Conservation (phyloP, 2,113 vertebrate genomes). For the Pionites leucogaster region DNA sequence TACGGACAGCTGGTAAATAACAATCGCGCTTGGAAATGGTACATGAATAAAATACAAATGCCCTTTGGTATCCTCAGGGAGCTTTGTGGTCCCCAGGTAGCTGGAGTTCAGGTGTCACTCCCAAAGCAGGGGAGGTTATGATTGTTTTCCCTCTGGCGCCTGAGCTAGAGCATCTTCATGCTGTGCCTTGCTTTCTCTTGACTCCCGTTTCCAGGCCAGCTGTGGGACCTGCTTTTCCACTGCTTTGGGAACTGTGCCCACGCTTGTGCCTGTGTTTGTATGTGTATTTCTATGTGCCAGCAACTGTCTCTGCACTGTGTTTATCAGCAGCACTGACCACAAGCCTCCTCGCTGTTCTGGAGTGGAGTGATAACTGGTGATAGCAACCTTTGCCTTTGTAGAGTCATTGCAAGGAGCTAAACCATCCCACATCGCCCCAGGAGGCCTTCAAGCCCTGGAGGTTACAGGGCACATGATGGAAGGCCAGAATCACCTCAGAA, state of each 20-base stretch:
- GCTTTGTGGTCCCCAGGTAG: neutral
- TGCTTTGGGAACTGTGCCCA: neutral
- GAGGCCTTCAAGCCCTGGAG: neutral
- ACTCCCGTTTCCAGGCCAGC: neutral
- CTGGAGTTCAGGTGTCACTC: neutral
- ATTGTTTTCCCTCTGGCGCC: neutral
- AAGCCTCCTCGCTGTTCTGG: neutral
- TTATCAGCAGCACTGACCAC: neutral
- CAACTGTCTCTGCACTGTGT: neutral
- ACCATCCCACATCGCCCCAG: neutral
- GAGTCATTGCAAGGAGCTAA: neutral
- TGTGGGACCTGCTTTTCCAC: neutral
- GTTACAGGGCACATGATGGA: accelerated
- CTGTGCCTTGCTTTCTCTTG: neutral
- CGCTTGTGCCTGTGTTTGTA: neutral
- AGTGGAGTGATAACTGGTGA: accelerated
- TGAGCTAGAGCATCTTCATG: accelerated
- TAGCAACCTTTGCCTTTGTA: neutral
- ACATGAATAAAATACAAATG: neutral
- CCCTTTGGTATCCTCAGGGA: neutral
- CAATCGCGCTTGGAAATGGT: neutral
- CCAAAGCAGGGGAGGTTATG: neutral
- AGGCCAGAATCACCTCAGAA: neutral
- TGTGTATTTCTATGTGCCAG: neutral
- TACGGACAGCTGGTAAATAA: neutral